Evolutionary conservation across 2,888 invertebrate species (phyloP).

Genomic region (Drosophila cyrtoloma): DNA sequence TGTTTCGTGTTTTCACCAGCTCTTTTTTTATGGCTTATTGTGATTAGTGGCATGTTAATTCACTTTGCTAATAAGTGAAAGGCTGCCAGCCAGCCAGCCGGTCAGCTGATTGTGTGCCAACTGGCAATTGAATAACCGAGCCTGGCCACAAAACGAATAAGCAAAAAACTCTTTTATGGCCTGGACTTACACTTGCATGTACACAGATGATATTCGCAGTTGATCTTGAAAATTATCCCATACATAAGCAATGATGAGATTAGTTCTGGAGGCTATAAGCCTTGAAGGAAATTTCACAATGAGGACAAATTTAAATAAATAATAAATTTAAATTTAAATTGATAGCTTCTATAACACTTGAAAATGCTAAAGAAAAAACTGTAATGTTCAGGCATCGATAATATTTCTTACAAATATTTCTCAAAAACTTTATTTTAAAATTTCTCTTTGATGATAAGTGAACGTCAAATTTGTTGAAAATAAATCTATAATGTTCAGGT

Average conservation of each 20-base stretch:
- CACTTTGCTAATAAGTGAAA: conserved; percentile 76
- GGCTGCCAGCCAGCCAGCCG: conserved; percentile 39
- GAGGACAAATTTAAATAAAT: not conserved
- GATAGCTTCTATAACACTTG: not conserved
- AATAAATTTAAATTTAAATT: not conserved
- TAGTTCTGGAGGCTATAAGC: not conserved
- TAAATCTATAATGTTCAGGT: not conserved
- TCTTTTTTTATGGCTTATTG: conserved; percentile 57
- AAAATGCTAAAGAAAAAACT: not conserved
- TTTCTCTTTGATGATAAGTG: not conserved
- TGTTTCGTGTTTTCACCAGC: conserved; percentile 67
- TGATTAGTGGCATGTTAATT: conserved; percentile 72
- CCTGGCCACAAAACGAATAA: conserved; percentile 17
- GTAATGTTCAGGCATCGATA: not conserved
- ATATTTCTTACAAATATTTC: not conserved
- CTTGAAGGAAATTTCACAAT: not conserved
- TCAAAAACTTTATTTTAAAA: not conserved
- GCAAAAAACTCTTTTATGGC: conserved; percentile 16
- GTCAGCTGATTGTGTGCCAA: conserved; percentile 31
- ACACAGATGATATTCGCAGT: not conserved
- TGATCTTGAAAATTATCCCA: not conserved
- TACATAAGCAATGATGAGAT: not conserved
- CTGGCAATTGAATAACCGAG: conserved; percentile 37
- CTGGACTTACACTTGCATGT: not conserved
- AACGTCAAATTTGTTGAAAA: not conserved